Evolutionary conservation across 2,797 vertebrate species (phyloP).

Genomic region (Anguilla pacifica): DNA sequence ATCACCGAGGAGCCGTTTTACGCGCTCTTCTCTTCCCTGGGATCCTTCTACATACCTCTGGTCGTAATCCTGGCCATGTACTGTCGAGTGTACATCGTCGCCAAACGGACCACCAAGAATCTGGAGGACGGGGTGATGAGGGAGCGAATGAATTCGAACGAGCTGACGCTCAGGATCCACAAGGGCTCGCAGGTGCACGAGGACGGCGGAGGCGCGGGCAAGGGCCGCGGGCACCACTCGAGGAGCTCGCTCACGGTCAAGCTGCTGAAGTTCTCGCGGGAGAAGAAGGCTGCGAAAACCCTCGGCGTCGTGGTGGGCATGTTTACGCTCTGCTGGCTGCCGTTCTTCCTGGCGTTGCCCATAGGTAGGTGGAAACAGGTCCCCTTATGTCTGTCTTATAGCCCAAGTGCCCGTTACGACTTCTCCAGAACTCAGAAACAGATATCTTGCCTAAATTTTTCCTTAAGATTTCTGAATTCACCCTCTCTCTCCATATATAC

Average conservation of each 20-base stretch:
- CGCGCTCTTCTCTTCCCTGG: constrained; percentile 93
- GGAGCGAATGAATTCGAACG: constrained; percentile 90
- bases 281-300: constrained; percentile 95
- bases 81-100: constrained; percentile 91
- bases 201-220: constrained; percentile 71
- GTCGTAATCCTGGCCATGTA: constrained; percentile 95
- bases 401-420: not conserved
- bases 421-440: not conserved
- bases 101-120: constrained; percentile 95
- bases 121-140: constrained; percentile 94
- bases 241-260: constrained; percentile 89
- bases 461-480: no score
- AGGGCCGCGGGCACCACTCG: constrained; percentile 79
- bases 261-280: constrained; percentile 90
- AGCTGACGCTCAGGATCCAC: constrained; percentile 93
- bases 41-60: constrained; percentile 95
- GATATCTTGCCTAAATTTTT: not conserved
- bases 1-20: constrained; percentile 97
- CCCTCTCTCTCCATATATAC: no score
- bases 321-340: constrained; percentile 93
- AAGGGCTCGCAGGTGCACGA: constrained; percentile 83
- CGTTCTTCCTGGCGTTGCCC: constrained; percentile 90
- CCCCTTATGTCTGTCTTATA: not conserved
- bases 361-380: constrained; percentile 78
- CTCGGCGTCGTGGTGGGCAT: constrained; percentile 92